A percentile compares a stretch with the other conserved stretches of the same genome.
phyloP scores from a whole-genome alignment of 2,888 invertebrate genomes.

The Nemotelus nigrinus region DNA sequence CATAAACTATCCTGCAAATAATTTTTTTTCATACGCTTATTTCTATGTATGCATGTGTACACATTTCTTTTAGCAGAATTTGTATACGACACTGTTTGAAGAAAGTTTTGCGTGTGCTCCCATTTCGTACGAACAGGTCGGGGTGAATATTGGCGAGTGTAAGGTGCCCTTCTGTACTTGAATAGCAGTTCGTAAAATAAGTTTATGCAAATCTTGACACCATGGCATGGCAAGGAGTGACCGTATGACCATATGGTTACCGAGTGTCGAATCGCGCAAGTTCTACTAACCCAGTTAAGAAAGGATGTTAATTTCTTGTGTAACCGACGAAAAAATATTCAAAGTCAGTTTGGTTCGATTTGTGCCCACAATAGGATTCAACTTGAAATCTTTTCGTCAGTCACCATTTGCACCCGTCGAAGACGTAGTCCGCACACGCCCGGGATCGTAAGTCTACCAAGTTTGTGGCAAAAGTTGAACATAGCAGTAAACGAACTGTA shows the following conservation, averaged over 20 bases:
- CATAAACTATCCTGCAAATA: too few relatives aligned
- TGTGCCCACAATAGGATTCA: slow-evolving; percentile 20
- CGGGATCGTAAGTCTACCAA: not conserved
- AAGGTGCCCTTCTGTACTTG: slow-evolving; percentile 30
- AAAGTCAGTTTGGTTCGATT: slow-evolving; percentile 30
- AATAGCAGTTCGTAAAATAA: not conserved
- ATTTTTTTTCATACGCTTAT: too few relatives aligned
- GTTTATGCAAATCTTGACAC: slow-evolving; percentile 41
- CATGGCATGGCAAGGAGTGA: slow-evolving; percentile 22
- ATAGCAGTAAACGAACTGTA: not conserved
- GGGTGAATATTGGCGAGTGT: not conserved
- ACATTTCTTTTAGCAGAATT: not conserved
- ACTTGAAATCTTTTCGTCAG: not conserved
- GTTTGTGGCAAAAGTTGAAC: not conserved
- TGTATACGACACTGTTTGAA: not conserved
- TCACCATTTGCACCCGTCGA: not conserved
- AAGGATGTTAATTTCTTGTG: slow-evolving; percentile 22
- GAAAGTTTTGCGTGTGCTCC: slow-evolving; percentile 31
- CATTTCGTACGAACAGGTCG: slow-evolving; percentile 7
- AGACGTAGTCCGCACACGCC: not conserved
- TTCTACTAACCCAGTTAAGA: slow-evolving; percentile 40
- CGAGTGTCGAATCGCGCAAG: slow-evolving; percentile 31
- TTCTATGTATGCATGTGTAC: too few relatives aligned
- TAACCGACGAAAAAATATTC: slow-evolving; percentile 8
- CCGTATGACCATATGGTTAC: slow-evolving; percentile 12